Evolutionary conservation across 2,888 invertebrate species (phyloP).

Genomic region (Metalampra italica): DNA sequence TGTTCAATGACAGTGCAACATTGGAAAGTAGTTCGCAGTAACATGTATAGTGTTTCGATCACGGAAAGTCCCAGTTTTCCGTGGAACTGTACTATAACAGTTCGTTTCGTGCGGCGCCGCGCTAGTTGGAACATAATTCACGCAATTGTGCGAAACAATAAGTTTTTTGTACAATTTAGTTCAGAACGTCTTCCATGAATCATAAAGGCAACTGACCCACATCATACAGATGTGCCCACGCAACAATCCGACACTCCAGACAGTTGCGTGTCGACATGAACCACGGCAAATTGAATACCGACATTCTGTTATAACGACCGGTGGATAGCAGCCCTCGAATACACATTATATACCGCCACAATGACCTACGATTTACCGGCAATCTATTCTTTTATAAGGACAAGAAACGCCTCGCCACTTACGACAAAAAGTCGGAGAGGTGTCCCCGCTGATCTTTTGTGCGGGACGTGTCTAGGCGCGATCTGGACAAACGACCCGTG

Average conservation of each 20-base stretch:
- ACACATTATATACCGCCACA: slow-evolving; percentile 68
- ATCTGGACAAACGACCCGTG: slow-evolving; percentile 69
- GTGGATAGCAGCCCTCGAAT: slow-evolving; percentile 59
- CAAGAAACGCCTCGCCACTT: slow-evolving; percentile 72
- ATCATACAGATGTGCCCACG: slow-evolving; percentile 56
- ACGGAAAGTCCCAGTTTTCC: slow-evolving; percentile 5
- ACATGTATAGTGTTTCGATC: slow-evolving; percentile 4
- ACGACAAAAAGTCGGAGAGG: slow-evolving; percentile 70
- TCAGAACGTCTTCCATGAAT: slow-evolving; percentile 31
- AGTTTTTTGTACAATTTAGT: slow-evolving; percentile 22
- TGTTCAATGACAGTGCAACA: neutral
- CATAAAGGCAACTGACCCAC: slow-evolving; percentile 57
- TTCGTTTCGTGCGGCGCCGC: slow-evolving; percentile 13
- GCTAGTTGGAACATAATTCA: slow-evolving; percentile 26
- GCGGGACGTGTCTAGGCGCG: slow-evolving; percentile 52
- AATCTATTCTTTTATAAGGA: slow-evolving; percentile 72
- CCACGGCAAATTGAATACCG: slow-evolving; percentile 64
- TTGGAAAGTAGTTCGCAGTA: neutral
- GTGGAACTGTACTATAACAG: slow-evolving; percentile 5
- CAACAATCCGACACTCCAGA: slow-evolving; percentile 47
- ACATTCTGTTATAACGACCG: slow-evolving; percentile 51
- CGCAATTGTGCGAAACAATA: slow-evolving; percentile 33
- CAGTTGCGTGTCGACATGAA: slow-evolving; percentile 66
- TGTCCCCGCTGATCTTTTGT: slow-evolving; percentile 74
- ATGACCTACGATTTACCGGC: slow-evolving; percentile 74